Evolutionary conservation across 1,140 invertebrate species (phyloP), one percentile per base, ranked within the genome.

Genomic region (Cydia amplana): DNA sequence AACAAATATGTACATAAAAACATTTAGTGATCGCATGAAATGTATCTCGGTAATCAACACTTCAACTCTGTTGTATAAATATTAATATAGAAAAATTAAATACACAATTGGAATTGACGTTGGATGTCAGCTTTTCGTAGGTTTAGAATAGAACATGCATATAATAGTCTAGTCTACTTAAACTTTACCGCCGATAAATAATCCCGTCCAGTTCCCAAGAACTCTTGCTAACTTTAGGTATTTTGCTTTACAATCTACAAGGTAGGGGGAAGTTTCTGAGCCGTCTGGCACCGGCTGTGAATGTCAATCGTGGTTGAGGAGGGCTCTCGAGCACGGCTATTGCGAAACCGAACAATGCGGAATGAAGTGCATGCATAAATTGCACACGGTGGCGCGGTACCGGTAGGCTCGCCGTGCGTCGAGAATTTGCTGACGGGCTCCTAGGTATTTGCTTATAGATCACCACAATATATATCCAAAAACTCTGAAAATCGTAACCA

Each of bases 281-380:
- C 81, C 79, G 82, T 86, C 82, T 84, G 77, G 77, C 78, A 77
- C 75, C 65, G 64, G 75, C 78, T 83, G 79, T 82, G 83, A 89
- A 90, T 87, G 84, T 85, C 87, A 89, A 91, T 89, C 83, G 86
- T 83, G 82, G 83, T 78, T 79, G 80, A 72, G 78, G 77, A 90
- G 87, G 72, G 85, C 78, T 77, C 87, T 90, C 78, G 76, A 87
- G 79, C 77, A 80, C 79, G 80, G 77, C 79, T 80, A 85, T 84
- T 85, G 81, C 84, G 72, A 79, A 80, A 83, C 83, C 78, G 82
- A 88, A 91, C 87, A 89, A 91, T 89, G 84, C 81, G 76, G 75
- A 85, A 85, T 88, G 82, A 81, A 87, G 86, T 86, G 82, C 80
- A 83, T 80, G 74, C 79, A 80, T 78, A 84, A 80, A 84, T 83